Conservation (phyloP, 1,140 invertebrate genomes). For the Cylas formicarius region DNA sequence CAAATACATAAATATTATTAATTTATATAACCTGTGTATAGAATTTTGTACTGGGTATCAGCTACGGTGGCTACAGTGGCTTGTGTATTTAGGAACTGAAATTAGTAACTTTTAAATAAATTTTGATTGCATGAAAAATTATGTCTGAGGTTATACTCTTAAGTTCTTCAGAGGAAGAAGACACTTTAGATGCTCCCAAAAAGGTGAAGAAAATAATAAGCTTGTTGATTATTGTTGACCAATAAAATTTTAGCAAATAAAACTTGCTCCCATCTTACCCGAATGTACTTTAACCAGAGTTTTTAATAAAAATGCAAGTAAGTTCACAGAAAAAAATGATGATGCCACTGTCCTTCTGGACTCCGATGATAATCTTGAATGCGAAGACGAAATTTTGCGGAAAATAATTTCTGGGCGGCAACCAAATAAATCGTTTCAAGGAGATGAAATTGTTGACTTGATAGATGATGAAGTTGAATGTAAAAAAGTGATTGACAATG, state of each 20-base stretch:
- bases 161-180: constrained; percentile 16
- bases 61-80: no score
- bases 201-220: constrained; percentile 7
- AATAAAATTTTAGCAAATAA: constrained; percentile 4
- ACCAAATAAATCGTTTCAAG: neutral
- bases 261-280: neutral
- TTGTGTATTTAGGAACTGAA: no score
- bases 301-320: neutral
- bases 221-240: neutral
- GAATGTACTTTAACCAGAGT: constrained; percentile 7
- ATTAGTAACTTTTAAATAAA: no score
- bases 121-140: no score
- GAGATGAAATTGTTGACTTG: constrained; percentile 1
- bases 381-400: neutral
- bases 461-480: constrained; percentile 8
- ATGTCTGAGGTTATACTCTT: constrained; percentile 10
- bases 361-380: constrained; percentile 15
- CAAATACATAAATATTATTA: no score
- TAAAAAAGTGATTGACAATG: neutral
- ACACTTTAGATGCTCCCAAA: neutral
- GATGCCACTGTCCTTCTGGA: constrained; percentile 11
- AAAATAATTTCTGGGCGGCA: neutral
- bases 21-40: no score
- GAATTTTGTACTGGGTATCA: no score
- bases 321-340: neutral